Evolutionary conservation across 2,113 vertebrate genomes (phyloP).

Genomic region (Eurystomus gularis): DNA sequence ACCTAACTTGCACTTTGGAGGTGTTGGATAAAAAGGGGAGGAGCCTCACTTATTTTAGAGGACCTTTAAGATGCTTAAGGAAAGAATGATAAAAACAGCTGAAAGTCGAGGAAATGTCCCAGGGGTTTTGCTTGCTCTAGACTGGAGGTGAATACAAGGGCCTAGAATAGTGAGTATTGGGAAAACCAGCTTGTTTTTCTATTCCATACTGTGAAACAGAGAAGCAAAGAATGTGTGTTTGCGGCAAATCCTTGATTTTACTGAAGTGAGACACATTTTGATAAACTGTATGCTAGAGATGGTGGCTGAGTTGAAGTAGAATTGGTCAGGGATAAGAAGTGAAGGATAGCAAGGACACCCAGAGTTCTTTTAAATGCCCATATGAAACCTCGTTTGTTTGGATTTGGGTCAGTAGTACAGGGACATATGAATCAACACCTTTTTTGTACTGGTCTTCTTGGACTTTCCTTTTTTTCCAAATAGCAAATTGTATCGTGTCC

Average conservation of each 20-base stretch:
- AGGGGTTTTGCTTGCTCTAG: background rate
- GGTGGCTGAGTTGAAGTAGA: background rate
- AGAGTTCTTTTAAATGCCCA: background rate
- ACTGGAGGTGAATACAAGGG: background rate
- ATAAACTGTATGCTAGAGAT: background rate
- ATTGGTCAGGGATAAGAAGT: background rate
- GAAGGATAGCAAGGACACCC: background rate
- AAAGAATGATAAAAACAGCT: background rate
- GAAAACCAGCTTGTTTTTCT: background rate
- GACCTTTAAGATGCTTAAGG: background rate
- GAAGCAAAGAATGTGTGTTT: background rate
- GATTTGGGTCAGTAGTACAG: background rate
- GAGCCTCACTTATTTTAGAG: background rate
- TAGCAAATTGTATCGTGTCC: background rate
- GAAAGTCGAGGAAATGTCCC: background rate
- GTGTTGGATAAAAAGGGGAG: background rate
- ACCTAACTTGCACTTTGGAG: background rate
- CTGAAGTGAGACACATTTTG: background rate
- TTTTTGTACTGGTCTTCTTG: background rate
- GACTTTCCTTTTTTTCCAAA: background rate
- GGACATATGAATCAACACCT: background rate
- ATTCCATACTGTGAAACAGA: background rate
- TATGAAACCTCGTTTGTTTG: background rate
- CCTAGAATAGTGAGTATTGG: background rate
- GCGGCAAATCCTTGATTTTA: background rate